These are phyloP conservation scores for Glareola pratincola DNA, from an alignment of 2,113 vertebrate species.

Conservation along the genomic window DNA sequence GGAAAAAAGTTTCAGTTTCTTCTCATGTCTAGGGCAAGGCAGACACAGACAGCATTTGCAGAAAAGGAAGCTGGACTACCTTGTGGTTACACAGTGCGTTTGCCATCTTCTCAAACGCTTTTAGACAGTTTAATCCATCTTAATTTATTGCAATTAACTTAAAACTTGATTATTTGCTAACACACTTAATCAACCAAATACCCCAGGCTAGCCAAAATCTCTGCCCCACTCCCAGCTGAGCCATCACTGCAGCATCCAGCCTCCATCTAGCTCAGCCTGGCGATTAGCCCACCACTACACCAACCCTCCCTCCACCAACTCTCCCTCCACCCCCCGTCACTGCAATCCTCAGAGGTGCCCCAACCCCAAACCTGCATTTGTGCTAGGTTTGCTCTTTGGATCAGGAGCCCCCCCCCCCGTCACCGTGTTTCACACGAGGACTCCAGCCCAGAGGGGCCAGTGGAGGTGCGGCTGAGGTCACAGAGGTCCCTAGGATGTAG, in stretches of 20 bases:
- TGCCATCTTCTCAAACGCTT: not conserved
- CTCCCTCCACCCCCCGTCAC: not conserved
- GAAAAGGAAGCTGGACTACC: not conserved
- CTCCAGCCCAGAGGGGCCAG: not conserved
- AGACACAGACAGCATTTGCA: not conserved
- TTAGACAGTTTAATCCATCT: not conserved
- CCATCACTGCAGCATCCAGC: not conserved
- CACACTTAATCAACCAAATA: not conserved
- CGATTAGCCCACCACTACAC: fast-evolving
- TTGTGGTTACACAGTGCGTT: not conserved
- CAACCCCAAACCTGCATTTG: fast-evolving
- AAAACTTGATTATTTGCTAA: not conserved
- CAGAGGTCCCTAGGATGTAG: fast-evolving
- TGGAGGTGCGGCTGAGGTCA: not conserved
- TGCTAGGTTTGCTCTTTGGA: not conserved
- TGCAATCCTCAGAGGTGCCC: not conserved
- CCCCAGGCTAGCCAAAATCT: not conserved
- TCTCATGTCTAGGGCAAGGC: not conserved
- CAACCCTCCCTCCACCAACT: too few species aligned
- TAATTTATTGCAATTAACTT: not conserved
- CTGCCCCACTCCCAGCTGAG: not conserved
- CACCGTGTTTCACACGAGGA: fast-evolving
- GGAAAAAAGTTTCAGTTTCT: not conserved
- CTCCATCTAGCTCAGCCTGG: not conserved
- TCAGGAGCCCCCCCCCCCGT: fast-evolving